Evolutionary conservation across 2,797 vertebrate species (phyloP), one percentile per base, ranked within the genome.

Genomic region (Danio kyathit): DNA sequence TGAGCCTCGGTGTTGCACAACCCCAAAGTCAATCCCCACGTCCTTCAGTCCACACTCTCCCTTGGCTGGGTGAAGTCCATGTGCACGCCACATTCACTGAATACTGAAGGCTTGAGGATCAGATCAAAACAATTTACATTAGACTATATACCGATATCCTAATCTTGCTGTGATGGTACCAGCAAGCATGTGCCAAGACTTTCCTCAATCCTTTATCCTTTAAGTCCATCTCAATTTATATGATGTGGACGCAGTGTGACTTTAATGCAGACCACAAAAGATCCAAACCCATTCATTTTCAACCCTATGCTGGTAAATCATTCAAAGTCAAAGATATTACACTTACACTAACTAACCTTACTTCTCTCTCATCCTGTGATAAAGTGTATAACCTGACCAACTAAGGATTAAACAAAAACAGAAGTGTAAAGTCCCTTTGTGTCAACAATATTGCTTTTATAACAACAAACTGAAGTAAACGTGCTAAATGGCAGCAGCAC

Each of bases 31-130:
- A 77, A 82, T 78, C 17, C 43, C 63, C 41, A 19, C 61, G 59
- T 73, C 71, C 61, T 83, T 79, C 44, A 38, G 17, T 65, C 29
- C 59, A 48, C 63, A 19, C 17, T 65, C 41, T 19, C 70, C 11
- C 41, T 6, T 1, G 16, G 11, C 48, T 51, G 74, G 67, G 48
- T 82, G 67, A 85, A 85, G 83, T 86, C 74, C 82, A 80, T 56
- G 14, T 4, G 19, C 13, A 51, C 10, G 5, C 13, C 46, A 52
- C 52, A 56, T 61, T 57, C 16, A 71, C 2, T 29, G 4, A 51
- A 79, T 43, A 48, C 21, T 79, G 40, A 61, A 40, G 7, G 17
- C 56, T 57, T 41, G 52, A 44, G 16, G 38, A 52, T 51, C 29
- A 41, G n/a, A 64, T 1, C 0, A 46, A 61, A 64, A 63, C 14